Evolutionary conservation across 2,888 invertebrate species (phyloP).

Genomic region (Xylota segnis): DNA sequence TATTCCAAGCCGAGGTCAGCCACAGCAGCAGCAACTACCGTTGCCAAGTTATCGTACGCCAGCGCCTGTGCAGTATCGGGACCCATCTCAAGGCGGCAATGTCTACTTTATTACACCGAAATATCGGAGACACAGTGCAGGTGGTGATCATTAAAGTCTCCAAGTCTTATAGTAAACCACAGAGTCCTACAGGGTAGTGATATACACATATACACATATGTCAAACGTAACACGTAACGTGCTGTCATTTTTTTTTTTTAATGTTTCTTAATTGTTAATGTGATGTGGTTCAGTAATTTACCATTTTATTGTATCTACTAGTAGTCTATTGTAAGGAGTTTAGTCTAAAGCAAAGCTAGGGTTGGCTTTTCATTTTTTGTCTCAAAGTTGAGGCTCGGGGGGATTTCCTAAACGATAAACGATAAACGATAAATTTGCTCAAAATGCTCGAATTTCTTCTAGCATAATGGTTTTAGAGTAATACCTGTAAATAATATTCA

Average conservation of each 20-base stretch:
- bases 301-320: slow-evolving; percentile 21
- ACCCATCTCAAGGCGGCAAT: slow-evolving; percentile 69
- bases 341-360: slow-evolving; percentile 39
- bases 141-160: slow-evolving; percentile 44
- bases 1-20: slow-evolving; percentile 75
- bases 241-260: slow-evolving; percentile 41
- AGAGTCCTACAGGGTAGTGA: slow-evolving; percentile 53
- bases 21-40: slow-evolving; percentile 65
- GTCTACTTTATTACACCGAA: slow-evolving; percentile 79
- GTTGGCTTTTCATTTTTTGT: slow-evolving; percentile 45
- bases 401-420: slow-evolving; percentile 39
- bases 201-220: slow-evolving; percentile 26
- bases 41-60: slow-evolving; percentile 66
- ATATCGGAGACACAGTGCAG: slow-evolving; percentile 78
- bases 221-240: slow-evolving; percentile 38
- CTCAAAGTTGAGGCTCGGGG: slow-evolving; percentile 58
- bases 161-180: not conserved
- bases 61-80: slow-evolving; percentile 55
- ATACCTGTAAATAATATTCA: slow-evolving; percentile 58
- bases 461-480: slow-evolving; percentile 25
- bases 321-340: slow-evolving; percentile 27
- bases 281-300: slow-evolving; percentile 61
- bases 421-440: slow-evolving; percentile 54
- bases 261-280: slow-evolving; percentile 45
- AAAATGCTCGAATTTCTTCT: slow-evolving; percentile 61